Evolutionary conservation across 2,888 invertebrate species (phyloP), one percentile per base, ranked within the genome.

Genomic region (Mythimna ferrago): DNA sequence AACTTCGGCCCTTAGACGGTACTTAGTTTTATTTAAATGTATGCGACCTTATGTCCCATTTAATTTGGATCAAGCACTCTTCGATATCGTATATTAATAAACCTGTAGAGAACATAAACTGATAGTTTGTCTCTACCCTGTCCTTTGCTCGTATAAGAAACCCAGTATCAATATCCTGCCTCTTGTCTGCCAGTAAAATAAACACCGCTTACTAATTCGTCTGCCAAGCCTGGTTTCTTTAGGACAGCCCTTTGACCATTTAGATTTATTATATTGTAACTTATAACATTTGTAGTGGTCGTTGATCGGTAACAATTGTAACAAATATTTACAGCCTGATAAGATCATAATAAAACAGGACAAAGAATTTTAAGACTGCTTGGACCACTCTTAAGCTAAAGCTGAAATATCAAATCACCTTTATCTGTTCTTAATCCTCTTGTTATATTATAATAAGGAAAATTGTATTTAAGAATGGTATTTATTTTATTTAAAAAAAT

Each of bases 261-360:
- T 26, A 26, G 26, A 26, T 26, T 26, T 11, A 44, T n/a, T 53
- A 48, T 6, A n/a, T 21, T 76, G 56, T 48, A 26, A 26, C 26
- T 26, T 26, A 26, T 26, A 41, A 14, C 41, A 38, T 41, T 41
- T 41, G 38, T 60, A 58, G 51, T 21, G 61, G 61, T 53, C 67
- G 67, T 53, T 61, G 56, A 76, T 66, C 67, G 35, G 26, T 44
- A 19, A 35, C 26, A 51, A 57, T 60, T 61, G 26, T 44, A 19
- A 35, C 21, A 51, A 57, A 65, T 61, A 6, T 14, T 81, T 53
- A 60, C 53, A 19, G 3, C 14, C 54, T 60, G 26, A 76, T 66
- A 81, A 66, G 19, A 66, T 61, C 41, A 14, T 51, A 57, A 80
- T 80, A 58, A 81, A 71, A 51, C 26, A 63, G 5, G 11, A 58